phyloP scores from a whole-genome alignment of 2,797 vertebrate genomes.

The Limosa lapponica region DNA sequence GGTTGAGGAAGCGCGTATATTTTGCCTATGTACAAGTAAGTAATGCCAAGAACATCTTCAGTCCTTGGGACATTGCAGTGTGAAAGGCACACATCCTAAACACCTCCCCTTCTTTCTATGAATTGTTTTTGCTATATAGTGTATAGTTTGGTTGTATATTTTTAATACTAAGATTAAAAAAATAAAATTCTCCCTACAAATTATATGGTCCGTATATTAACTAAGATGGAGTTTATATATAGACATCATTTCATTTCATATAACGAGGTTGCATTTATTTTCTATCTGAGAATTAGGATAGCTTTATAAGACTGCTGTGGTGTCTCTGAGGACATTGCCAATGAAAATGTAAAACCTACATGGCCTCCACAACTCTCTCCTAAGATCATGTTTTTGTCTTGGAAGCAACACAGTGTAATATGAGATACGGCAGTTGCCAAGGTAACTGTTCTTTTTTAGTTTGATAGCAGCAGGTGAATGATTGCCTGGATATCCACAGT shows the following conservation, averaged over 20 bases:
- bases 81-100: neutral
- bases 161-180: neutral
- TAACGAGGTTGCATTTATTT: neutral
- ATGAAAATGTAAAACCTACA: neutral
- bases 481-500: constrained; percentile 49
- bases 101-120: neutral
- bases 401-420: neutral
- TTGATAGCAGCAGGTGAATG: constrained; percentile 37
- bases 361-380: neutral
- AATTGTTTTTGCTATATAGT: neutral
- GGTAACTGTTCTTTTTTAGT: constrained; percentile 63
- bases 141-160: neutral
- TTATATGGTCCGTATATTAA: neutral
- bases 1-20: neutral
- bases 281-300: neutral
- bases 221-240: neutral
- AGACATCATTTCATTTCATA: neutral
- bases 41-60: neutral
- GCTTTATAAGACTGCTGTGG: neutral
- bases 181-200: neutral
- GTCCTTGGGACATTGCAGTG: neutral
- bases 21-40: neutral
- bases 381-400: constrained; percentile 9
- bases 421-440: constrained; percentile 71
- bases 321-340: neutral